Base-by-base conservation (phyloP, 2,888 invertebrate species). In the Lochmaea capreae region DNA sequence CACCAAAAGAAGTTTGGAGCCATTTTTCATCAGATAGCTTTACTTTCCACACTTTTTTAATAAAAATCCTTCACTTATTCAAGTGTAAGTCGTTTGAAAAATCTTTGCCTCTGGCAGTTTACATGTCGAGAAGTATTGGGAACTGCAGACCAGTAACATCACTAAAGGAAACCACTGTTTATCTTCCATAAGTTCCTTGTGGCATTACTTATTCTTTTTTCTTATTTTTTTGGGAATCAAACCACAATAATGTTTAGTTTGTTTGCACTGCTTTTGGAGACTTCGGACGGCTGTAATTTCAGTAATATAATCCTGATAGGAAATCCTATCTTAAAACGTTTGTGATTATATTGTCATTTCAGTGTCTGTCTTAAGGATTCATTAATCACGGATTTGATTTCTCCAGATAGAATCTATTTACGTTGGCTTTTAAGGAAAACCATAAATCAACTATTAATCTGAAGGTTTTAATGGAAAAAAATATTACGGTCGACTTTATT, bases 331-430 rank as follows among this genome's bases (percentile, higher is more conserved):
- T 14, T 12, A 22, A 33, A 59, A 11, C 59, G 33, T 16, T 57
- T 57, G 18, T 57, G 57, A 33, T 22, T 59, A 12, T 26, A 26
- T 11, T 59, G 59, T 59, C 33, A 59, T 22, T 59, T 33, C 14
- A 14, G 9, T 59, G 59, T 33, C 33, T 22, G 59, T 46, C 59
- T 33, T 12, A 12, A 59, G 59, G 16, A 59, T 26, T 26, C 59
- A 59, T 26, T 59, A 59, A 59, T 59, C 22, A 2, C 6, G 59
- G 22, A 33, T 59, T 26, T 59, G 3, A 59, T 59, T 59, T 22
- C 26, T 2, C 11, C 11, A 33, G 4, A 59, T 59, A 11, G 12
- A 26, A 33, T 59, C 18, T 57, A 57, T 18, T 18, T 16, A 57
- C 16, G 57, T 11, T 57, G 18, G 10, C 57, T 14, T 16, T 57